These are phyloP conservation scores for Lindbergichthys nudifrons DNA, from an alignment of 2,797 vertebrate genomes.

Conservation along the genomic window DNA sequence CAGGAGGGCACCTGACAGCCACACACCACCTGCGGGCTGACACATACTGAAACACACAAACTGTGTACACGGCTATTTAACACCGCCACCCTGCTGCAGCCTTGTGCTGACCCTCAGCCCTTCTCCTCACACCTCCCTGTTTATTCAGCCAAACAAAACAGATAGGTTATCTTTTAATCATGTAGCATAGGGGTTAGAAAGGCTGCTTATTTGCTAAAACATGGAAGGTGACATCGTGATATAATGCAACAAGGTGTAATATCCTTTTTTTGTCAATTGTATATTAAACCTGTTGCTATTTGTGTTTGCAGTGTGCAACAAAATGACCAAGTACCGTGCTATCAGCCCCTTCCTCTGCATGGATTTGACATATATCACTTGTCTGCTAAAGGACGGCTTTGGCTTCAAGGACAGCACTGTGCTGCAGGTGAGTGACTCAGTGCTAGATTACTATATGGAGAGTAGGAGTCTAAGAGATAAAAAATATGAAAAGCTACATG, in stretches of 20 bases:
- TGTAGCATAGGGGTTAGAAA: constrained; percentile 60
- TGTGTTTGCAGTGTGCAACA: constrained; percentile 91
- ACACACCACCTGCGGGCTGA: constrained; percentile 76
- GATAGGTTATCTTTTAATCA: constrained; percentile 69
- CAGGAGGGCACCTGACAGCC: constrained; percentile 79
- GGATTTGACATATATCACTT: constrained; percentile 98
- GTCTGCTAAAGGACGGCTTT: constrained; percentile 96
- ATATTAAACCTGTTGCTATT: constrained; percentile 41
- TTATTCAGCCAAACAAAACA: constrained; percentile 68
- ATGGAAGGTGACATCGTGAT: background rate
- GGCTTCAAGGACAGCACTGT: constrained; percentile 94
- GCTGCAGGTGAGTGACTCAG: constrained; percentile 87
- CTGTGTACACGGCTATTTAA: constrained; percentile 53
- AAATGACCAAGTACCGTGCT: constrained; percentile 92
- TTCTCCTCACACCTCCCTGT: constrained; percentile 70
- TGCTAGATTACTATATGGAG: background rate
- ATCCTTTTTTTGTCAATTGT: constrained; percentile 15
- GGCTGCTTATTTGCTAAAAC: background rate
- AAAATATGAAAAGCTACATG: constrained; percentile 7
- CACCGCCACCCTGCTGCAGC: constrained; percentile 66
- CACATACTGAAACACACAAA: constrained; percentile 66
- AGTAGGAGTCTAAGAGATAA: background rate
- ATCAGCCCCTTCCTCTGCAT: constrained; percentile 97
- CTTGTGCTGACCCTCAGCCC: constrained; percentile 69
- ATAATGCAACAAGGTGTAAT: constrained; percentile 4